These are phyloP conservation scores for Drosophila crucigera DNA, from an alignment of 2,888 invertebrate genomes.

Conservation along the genomic window DNA sequence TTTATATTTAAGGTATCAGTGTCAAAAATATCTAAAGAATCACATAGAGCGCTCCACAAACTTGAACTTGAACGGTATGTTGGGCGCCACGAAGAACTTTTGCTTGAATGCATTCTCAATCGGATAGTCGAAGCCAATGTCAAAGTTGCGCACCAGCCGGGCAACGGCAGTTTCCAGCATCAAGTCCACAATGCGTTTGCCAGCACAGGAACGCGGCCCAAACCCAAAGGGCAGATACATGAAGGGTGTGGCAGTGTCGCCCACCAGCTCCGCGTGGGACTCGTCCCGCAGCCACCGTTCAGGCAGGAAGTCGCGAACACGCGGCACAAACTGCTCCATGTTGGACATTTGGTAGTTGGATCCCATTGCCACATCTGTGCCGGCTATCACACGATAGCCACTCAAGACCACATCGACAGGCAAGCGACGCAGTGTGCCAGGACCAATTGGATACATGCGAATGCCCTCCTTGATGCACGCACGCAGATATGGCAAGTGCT, in stretches of 20 bases:
- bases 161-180: constrained; percentile 88
- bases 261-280: constrained; percentile 44
- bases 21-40: neutral
- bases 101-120: constrained; percentile 79
- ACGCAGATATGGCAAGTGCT: constrained; percentile 88
- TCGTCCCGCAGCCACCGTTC: constrained; percentile 89
- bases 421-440: constrained; percentile 87
- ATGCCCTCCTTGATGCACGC: constrained; percentile 91
- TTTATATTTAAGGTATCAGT: constrained; percentile 17
- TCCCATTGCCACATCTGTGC: constrained; percentile 90
- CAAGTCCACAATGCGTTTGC: constrained; percentile 90
- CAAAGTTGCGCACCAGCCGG: constrained; percentile 84
- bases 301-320: constrained; percentile 88
- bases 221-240: constrained; percentile 83
- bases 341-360: constrained; percentile 88
- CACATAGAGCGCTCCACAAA: constrained; percentile 71
- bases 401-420: constrained; percentile 87
- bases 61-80: constrained; percentile 84
- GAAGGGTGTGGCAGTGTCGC: constrained; percentile 72
- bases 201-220: constrained; percentile 88
- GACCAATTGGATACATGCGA: constrained; percentile 88
- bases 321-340: constrained; percentile 88
- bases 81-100: constrained; percentile 82
- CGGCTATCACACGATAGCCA: constrained; percentile 88
- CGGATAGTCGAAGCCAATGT: constrained; percentile 84